A percentile compares a stretch with the other conserved stretches of the same genome.
Evolutionary conservation across 2,113 vertebrate genomes (phyloP).

Genomic region (Heliornis fulica): DNA sequence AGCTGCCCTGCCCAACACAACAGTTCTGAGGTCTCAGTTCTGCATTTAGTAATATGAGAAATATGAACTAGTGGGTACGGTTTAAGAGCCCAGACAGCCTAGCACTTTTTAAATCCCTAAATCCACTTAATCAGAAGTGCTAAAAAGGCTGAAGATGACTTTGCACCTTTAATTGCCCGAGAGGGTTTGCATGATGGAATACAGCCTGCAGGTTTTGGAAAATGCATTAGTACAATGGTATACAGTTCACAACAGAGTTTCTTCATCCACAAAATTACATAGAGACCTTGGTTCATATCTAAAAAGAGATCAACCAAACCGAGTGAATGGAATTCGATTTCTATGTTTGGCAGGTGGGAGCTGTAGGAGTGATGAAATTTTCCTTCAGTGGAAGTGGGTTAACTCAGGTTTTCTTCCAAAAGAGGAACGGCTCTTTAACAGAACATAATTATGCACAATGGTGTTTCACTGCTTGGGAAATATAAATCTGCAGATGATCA

Average conservation of each 20-base stretch:
- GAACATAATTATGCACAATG: background rate
- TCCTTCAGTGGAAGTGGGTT: background rate
- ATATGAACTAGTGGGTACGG: background rate
- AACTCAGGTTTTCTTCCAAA: background rate
- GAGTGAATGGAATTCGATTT: background rate
- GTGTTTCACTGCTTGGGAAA: background rate
- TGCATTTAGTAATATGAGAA: background rate
- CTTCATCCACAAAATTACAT: background rate
- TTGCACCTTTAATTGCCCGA: background rate
- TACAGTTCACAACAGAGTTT: background rate
- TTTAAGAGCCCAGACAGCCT: background rate
- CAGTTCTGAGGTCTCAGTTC: background rate
- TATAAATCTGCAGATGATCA: background rate
- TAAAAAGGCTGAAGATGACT: background rate
- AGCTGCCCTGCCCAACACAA: background rate
- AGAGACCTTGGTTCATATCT: background rate
- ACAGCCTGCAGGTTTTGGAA: background rate
- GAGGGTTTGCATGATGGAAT: background rate
- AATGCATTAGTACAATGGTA: background rate
- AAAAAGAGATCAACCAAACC: background rate
- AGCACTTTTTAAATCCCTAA: background rate
- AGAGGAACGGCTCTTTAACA: background rate
- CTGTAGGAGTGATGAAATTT: background rate
- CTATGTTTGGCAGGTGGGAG: background rate
- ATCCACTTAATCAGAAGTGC: background rate